Evolutionary conservation across 2,113 vertebrate species (phyloP), one percentile per base, ranked within the genome.

Genomic region (Syngnathus floridae): DNA sequence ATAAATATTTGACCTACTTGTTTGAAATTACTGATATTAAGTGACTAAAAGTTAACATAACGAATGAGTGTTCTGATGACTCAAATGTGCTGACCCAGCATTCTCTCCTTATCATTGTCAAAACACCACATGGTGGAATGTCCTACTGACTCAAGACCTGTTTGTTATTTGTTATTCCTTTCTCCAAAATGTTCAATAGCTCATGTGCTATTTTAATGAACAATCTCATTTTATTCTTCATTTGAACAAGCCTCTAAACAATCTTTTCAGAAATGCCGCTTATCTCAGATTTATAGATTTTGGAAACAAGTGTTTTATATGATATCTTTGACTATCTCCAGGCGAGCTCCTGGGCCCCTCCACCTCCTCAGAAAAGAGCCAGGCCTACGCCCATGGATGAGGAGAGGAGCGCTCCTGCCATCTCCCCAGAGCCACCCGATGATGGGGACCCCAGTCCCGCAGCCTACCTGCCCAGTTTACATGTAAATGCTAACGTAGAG

Each of bases 361-460:
- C 78, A 70, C 68, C 79, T 79, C 70, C 75, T 78, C 67, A 67
- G 52, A 65, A 62, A 72, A 71, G 77, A 85, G 74, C 79, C 76
- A 73, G 84, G 74, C 82, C 70, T 46, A 73, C 38, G 74, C 78
- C 84, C 84, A 89, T 88, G 88, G 88, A 89, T 67, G 78, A 84
- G 85, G 88, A 89, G 74, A 81, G 78, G 78, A 78, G 69, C 57
- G 72, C 59, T 71, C 69, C 78, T 67, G 60, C 79, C 81, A 79
- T 79, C 76, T 80, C 76, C 72, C 78, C 78, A 64, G 75, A 84
- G 62, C 82, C 81, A 64, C 82, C 84, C 37, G 82, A 86, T 66
- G 67, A 86, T 74, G 82, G 76, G 75, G 81, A 72, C 59, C 63
- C 81, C 17, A 41, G 43, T 71, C 22, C 37, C 35, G 35, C 71